Percentiles rank a stretch among this genome's conserved stretches.
phyloP scores from a whole-genome alignment of 2,113 vertebrate species.

The Mandrillus leucophaeus region DNA sequence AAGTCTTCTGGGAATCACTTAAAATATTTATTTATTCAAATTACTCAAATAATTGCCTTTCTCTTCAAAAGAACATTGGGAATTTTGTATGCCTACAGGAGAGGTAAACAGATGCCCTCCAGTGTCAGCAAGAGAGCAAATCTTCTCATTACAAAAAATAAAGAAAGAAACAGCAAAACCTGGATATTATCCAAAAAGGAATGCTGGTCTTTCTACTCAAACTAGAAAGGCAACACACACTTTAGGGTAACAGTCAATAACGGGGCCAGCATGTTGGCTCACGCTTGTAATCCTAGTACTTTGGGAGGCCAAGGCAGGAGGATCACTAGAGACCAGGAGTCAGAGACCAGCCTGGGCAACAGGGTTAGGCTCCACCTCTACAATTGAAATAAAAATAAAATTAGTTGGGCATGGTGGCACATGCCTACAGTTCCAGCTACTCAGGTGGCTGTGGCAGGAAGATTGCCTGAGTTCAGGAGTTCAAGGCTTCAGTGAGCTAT shows the following conservation, averaged over 20 bases:
- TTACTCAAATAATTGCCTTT: conserved; percentile 25
- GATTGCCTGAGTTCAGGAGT: background rate
- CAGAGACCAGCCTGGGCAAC: background rate
- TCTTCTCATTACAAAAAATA: background rate
- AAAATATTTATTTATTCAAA: conserved; percentile 49
- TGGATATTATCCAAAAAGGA: background rate
- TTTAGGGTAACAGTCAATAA: background rate
- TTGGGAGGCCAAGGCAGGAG: background rate
- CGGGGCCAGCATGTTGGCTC: background rate
- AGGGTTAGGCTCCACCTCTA: background rate
- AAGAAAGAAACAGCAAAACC: background rate
- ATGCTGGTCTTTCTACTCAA: background rate
- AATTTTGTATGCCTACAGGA: background rate
- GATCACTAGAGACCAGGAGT: background rate
- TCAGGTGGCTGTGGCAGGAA: background rate
- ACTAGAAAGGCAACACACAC: background rate
- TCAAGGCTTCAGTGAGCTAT: background rate
- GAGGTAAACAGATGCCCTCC: background rate
- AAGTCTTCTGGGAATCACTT: background rate
- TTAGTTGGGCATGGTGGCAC: background rate
- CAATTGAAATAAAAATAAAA: background rate
- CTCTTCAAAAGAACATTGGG: conserved; percentile 9
- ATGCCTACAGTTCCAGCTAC: background rate
- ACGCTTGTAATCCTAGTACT: background rate
- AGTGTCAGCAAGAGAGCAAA: background rate